Base-by-base conservation (phyloP, 2,113 vertebrate genomes). In the Cnemophilus loriae region DNA sequence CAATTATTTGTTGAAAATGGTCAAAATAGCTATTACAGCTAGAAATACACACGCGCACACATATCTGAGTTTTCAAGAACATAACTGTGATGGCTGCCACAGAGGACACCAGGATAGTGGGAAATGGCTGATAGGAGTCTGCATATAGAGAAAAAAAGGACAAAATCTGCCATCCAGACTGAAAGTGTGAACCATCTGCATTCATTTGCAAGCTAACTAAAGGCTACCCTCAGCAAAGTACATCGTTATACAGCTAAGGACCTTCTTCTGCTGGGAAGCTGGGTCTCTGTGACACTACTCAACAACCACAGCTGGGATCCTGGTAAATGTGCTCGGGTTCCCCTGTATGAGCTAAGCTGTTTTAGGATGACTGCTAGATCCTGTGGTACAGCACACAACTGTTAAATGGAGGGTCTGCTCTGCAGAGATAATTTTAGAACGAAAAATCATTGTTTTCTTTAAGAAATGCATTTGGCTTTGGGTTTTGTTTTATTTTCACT, bases 341-440 rank as follows among this genome's bases (percentile, higher is more conserved):
- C 13, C 23, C 39, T 93, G 23, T 5, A 41, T 0, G 24, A 39
- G 11, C 33, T 79, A 39, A 76, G 18, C 13, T 79, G 61, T 2
- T 91, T 69, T 30, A 87, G 59, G 63, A 33, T 16, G 70, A 35
- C 15, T 64, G 37, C 52, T 70, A 39, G 52, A 84, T 78, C 22
- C 56, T 33, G 32, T 8, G 50, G 49, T 30, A 76, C 14, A 76
- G 57, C 42, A 91, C 37, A 65, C 69, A 71, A 75, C 28, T 1
- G 0, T 85, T 78, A 64, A 42, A 78, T 18, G 49, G 24, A 49
- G 26, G 35, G 10, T 85, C 13, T 53, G 49, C 68, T 67, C 47
- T 52, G 49, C 21, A 76, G 84, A 87, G 84, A 18, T 79, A 16
- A 77, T 88, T 95, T 68, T 82, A 67, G 70, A 79, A 87, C 42